phyloP scores from a whole-genome alignment of 2,888 invertebrate genomes.

The Phrixothrix hirtus region DNA sequence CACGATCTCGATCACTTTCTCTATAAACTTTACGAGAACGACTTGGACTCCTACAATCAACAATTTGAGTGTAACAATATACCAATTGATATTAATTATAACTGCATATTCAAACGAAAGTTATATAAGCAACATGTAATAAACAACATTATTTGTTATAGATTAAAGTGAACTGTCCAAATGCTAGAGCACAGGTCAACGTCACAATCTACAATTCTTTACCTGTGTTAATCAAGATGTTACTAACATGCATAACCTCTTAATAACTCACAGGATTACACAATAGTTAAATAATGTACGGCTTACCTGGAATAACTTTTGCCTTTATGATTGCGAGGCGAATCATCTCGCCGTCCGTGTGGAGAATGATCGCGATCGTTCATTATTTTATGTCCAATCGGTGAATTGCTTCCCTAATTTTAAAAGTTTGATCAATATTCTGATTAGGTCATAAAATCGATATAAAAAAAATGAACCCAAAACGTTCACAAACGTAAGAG shows the following conservation, averaged over 20 bases:
- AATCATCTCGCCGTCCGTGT: conserved; percentile 52
- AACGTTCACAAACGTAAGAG: conserved; percentile 10
- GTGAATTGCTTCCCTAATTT: conserved; percentile 51
- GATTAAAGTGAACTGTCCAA: conserved; percentile 2
- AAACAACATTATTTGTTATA: conserved; percentile 3
- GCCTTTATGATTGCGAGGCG: conserved; percentile 52
- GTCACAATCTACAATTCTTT: conserved; percentile 22
- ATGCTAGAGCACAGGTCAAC: conserved; percentile 11
- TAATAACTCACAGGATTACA: conserved; percentile 30
- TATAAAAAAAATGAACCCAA: conserved; percentile 6
- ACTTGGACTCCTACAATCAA: conserved; percentile 50
- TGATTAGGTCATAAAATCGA: conserved; percentile 23
- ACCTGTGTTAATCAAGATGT: conserved; percentile 30
- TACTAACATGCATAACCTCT: conserved; percentile 22
- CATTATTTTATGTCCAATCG: conserved; percentile 46
- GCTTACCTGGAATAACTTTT: conserved; percentile 54
- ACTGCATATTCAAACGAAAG: no score
- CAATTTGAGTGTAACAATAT: conserved; percentile 1
- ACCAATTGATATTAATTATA: neutral
- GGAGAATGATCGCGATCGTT: conserved; percentile 51
- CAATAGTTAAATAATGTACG: neutral
- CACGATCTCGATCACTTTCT: conserved; percentile 53
- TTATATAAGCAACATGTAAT: no score
- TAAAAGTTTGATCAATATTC: conserved; percentile 34
- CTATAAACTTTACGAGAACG: conserved; percentile 53